Evolutionary conservation across 2,888 invertebrate species (phyloP).

Genomic region (Harpalus rufipes): DNA sequence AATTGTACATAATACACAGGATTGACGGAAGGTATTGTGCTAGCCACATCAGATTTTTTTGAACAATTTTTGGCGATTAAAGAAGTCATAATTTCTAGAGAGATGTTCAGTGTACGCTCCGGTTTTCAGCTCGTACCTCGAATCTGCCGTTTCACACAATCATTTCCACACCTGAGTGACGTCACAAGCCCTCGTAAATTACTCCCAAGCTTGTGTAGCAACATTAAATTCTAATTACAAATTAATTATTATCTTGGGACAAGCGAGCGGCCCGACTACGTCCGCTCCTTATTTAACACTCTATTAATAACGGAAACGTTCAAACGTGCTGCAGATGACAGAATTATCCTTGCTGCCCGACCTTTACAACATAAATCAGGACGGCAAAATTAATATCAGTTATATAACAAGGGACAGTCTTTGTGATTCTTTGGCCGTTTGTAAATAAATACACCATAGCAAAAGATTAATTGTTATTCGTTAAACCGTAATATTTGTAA

Average conservation of each 20-base stretch:
- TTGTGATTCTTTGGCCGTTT: neutral
- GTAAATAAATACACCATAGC: no score
- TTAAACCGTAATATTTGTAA: no score
- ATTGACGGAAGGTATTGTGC: no score
- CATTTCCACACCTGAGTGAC: slow-evolving; percentile 67
- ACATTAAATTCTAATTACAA: slow-evolving; percentile 68
- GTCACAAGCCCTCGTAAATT: slow-evolving; percentile 66
- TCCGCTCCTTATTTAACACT: slow-evolving; percentile 65
- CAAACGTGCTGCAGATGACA: slow-evolving; percentile 42
- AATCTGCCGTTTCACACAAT: slow-evolving; percentile 51
- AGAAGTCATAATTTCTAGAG: neutral
- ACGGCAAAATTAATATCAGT: neutral
- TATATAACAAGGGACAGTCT: neutral
- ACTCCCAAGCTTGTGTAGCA: slow-evolving; percentile 61
- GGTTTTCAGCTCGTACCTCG: neutral
- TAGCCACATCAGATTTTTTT: no score
- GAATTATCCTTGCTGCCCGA: neutral
- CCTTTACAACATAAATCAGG: slow-evolving; percentile 1
- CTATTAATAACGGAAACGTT: slow-evolving; percentile 65
- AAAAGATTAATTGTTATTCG: no score
- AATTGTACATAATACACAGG: no score
- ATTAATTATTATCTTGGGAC: slow-evolving; percentile 67
- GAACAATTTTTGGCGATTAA: neutral
- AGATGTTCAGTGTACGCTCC: neutral
- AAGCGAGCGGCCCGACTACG: slow-evolving; percentile 38